Evolutionary conservation across 2,888 invertebrate species (phyloP).

Genomic region (Nephrocerus scutellatus): DNA sequence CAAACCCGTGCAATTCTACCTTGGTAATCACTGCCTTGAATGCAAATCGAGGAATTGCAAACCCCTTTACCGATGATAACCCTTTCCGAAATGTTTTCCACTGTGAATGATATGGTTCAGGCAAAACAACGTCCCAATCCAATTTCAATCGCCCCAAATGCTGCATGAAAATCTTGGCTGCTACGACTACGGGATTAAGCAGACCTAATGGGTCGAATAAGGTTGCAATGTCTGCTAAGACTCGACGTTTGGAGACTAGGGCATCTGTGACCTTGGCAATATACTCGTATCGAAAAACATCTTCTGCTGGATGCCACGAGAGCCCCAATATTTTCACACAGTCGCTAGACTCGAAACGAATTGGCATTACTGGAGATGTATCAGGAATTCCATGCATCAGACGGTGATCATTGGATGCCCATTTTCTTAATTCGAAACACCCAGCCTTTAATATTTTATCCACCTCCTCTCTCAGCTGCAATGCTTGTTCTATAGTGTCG

Average conservation of each 20-base stretch:
- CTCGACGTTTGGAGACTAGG: constrained; percentile 8
- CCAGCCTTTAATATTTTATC: too few relatives aligned
- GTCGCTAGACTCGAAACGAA: too few relatives aligned
- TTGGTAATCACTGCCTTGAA: background rate
- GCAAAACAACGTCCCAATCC: constrained; percentile 18
- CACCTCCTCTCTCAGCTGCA: too few relatives aligned
- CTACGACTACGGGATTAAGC: constrained; percentile 16
- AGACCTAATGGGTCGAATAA: constrained; percentile 20
- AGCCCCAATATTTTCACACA: constrained; percentile 16
- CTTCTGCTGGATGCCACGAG: constrained; percentile 9
- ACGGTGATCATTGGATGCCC: too few relatives aligned
- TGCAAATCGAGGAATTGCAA: constrained; percentile 13
- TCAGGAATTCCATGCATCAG: too few relatives aligned
- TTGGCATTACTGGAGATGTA: too few relatives aligned
- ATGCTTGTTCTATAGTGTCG: too few relatives aligned
- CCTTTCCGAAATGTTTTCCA: constrained; percentile 9
- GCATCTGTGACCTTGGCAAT: background rate
- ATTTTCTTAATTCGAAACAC: too few relatives aligned
- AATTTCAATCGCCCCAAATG: constrained; percentile 12
- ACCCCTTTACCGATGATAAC: constrained; percentile 1
- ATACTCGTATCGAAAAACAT: constrained; percentile 5
- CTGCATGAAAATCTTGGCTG: constrained; percentile 18
- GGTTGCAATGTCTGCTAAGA: constrained; percentile 11
- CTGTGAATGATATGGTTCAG: background rate
- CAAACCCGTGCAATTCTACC: constrained; percentile 13